Base-by-base conservation (phyloP, 2,113 vertebrate species). In the Bagarius yarrelli region DNA sequence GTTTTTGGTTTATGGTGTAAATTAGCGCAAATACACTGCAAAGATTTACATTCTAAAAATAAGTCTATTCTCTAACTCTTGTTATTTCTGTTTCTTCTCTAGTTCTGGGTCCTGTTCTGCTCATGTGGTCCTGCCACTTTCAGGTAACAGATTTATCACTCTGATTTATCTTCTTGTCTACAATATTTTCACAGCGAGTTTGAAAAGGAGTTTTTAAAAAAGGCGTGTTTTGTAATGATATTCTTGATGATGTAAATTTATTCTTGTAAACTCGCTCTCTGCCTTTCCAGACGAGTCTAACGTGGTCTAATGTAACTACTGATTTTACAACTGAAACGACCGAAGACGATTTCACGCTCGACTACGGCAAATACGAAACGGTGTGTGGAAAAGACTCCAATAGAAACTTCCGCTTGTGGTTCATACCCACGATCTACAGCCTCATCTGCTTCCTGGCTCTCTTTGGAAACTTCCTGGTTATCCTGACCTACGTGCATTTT, bases 401-500 rank as follows among this genome's bases (percentile, higher is more conserved):
- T 83, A 85, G 85, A 1, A 12, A 55, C 2, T 94, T 94, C 82
- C 94, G 95, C 0, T 74, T 84, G 2, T 93, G 92, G 92, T 99
- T 99, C 87, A 90, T 96, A 8, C 92, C 97, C 0, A 60, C 85
- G 76, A 93, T 97, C 88, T 98, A 94, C 78, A 81, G 92, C 3
- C 14, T 94, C 86, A 96, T 96, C 85, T 97, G 94, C 87, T 77
- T 96, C 44, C 81, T 93, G 1, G 98, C 97, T 0, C 88, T 98
- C 64, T 61, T 91, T 47, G 98, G 98, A 8, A 99, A 99, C 0
- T 87, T 95, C 15, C 92, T 98, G 78, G 96, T 99, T 19, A 93
- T 98, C 85, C 83, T 97, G 84, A 98, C 96, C 69, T 96, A 94
- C 85, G 76, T 96, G 87, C 94, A 95, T 85, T 99, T 96, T 91